Evolutionary conservation across 1,140 invertebrate species (phyloP).

Genomic region (Pseudomyrmex concolor): DNA sequence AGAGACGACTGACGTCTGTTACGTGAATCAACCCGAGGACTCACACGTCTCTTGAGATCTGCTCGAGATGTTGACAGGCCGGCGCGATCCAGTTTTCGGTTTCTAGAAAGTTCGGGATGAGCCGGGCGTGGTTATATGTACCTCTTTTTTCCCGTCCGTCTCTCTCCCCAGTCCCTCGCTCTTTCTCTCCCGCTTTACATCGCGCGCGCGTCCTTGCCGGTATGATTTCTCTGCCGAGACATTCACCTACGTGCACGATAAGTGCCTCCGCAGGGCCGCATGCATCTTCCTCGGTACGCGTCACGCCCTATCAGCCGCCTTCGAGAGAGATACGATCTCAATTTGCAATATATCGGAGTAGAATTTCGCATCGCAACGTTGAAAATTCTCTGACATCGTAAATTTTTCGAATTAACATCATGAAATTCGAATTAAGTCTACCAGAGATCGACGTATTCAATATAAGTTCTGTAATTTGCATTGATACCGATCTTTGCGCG

Average conservation of each 20-base stretch:
- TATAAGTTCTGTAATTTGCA: not conserved
- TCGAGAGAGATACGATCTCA: too few species aligned
- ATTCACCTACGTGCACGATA: slow-evolving; percentile 76
- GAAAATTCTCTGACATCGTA: too few species aligned
- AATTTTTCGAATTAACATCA: too few species aligned
- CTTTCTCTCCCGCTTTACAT: slow-evolving; percentile 52
- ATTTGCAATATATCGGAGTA: too few species aligned
- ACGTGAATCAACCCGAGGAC: slow-evolving; percentile 68
- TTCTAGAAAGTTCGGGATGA: slow-evolving; percentile 82
- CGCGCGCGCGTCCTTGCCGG: slow-evolving; percentile 76
- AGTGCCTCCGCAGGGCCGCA: slow-evolving; percentile 67
- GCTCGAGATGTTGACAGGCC: slow-evolving; percentile 59
- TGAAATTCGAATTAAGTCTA: too few species aligned
- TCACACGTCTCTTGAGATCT: slow-evolving; percentile 66
- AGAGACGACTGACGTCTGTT: slow-evolving; percentile 68
- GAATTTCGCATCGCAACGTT: too few species aligned
- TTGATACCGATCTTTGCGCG: not conserved
- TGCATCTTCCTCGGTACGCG: not conserved
- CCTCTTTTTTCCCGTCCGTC: slow-evolving; percentile 22
- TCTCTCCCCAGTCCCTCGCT: slow-evolving; percentile 54
- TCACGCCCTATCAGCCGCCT: not conserved
- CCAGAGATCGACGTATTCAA: too few species aligned
- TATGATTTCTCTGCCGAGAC: slow-evolving; percentile 80
- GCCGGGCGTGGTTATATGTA: slow-evolving; percentile 76
- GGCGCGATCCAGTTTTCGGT: slow-evolving; percentile 81